Evolutionary conservation across 2,888 invertebrate species (phyloP).

Genomic region (Xylota sylvarum): DNA sequence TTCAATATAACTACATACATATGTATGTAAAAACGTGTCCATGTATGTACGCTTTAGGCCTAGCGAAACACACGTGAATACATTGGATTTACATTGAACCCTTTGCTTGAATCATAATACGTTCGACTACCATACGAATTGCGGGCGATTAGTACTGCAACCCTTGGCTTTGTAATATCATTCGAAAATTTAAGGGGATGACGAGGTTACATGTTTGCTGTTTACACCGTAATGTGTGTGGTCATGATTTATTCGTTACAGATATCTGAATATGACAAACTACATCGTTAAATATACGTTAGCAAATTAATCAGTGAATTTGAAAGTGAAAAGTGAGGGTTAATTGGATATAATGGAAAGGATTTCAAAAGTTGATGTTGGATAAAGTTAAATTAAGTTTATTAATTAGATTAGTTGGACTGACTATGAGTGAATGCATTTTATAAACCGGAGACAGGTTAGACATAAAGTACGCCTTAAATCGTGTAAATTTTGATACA

Average conservation of each 20-base stretch:
- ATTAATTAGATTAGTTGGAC: not conserved
- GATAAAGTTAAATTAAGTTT: not conserved
- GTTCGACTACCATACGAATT: conserved; percentile 41
- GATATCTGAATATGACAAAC: conserved; percentile 53
- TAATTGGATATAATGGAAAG: conserved; percentile 12
- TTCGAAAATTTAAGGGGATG: conserved; percentile 52
- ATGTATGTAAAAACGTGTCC: not conserved
- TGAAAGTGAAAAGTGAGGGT: conserved; percentile 37
- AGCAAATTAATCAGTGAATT: conserved; percentile 46
- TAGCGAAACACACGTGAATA: conserved; percentile 49
- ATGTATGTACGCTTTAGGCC: conserved; percentile 29
- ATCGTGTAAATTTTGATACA: not conserved
- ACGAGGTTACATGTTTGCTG: conserved; percentile 64
- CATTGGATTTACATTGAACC: conserved; percentile 56
- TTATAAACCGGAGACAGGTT: not conserved
- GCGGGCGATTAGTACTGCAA: conserved; percentile 62
- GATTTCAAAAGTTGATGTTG: not conserved
- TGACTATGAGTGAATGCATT: not conserved
- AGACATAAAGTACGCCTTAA: not conserved
- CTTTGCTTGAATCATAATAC: conserved; percentile 50
- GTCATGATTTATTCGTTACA: conserved; percentile 55
- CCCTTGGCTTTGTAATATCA: conserved; percentile 55
- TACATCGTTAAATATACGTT: conserved; percentile 51
- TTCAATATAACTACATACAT: no score
- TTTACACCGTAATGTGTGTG: conserved; percentile 51